Percentiles rank a stretch among this genome's conserved stretches.
Conservation (phyloP, 2,888 invertebrate genomes). For the Callinectes sapidus region DNA sequence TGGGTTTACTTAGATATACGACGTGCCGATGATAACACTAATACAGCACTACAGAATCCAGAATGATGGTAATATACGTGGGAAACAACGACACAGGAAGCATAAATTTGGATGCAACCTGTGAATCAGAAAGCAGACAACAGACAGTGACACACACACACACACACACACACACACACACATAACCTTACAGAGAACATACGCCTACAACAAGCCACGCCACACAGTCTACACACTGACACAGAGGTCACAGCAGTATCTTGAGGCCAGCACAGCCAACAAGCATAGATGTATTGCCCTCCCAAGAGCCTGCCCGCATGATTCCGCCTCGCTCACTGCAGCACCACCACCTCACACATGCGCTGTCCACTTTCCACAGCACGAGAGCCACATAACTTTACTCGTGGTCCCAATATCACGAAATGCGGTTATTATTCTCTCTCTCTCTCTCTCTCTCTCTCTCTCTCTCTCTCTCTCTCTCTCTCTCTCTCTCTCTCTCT, state of each 20-base stretch:
- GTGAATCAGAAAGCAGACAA: not conserved
- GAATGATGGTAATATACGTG: not conserved
- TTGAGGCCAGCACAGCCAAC: not conserved
- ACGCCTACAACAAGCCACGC: not conserved
- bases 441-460: not conserved
- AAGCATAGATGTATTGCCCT: not conserved
- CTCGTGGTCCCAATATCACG: not conserved
- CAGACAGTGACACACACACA: conserved; percentile 29
- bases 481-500: conserved; percentile 25
- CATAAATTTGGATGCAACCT: not conserved
- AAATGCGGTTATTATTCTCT: no score
- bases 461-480: conserved; percentile 25
- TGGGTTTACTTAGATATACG: not conserved
- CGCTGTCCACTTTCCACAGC: not conserved
- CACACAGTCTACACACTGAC: not conserved
- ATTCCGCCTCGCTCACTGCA: not conserved
- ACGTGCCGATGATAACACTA: not conserved
- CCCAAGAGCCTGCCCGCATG: not conserved
- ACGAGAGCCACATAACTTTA: not conserved
- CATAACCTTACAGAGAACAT: conserved; percentile 7
- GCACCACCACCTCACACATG: not conserved
- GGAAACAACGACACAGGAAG: no score
- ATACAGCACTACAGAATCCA: not conserved
- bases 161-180: conserved; percentile 13
- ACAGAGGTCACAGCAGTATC: not conserved